Evolutionary conservation across 2,797 vertebrate genomes (phyloP), one percentile per base, ranked within the genome.

Genomic region (Amazona finschi): DNA sequence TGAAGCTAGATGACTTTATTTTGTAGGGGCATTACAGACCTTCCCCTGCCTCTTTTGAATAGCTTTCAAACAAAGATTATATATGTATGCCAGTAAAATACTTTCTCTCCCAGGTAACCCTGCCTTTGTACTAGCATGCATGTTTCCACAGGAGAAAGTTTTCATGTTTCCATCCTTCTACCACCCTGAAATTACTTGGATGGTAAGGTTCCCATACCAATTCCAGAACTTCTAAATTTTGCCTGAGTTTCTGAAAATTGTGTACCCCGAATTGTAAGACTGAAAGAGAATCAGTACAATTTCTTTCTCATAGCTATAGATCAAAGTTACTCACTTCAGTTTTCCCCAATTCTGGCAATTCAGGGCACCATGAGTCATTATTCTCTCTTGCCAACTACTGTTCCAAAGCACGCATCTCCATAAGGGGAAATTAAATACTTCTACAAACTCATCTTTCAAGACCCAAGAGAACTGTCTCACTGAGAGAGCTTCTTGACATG

Each of bases 361-460:
- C 53, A 83, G 53, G 72, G 78, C 49, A 92, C 39, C 61, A 43
- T 83, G 69, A 94, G 44, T 93, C 85, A 89, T 58, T 53, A 41
- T 28, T 13, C 11, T 62, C 52, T 39, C 72, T 39, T 94, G 87
- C 90, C 94, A 95, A 60, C 72, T 74, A 44, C 79, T 41, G 25
- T 39, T 85, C 87, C 28, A 3, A 87, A 71, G 92, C 38, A 93
- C 38, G 62, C 22, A 72, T 62, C 72, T 87, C 85, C 75, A 78
- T 72, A 71, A 90, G 53, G 39, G 65, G 66, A 95, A 94, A 93
- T 92, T 53, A 91, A 93, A 70, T 72, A 83, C 87, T 93, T 93
- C 83, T 93, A 67, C 38, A 88, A 73, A 61, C 33, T 43, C 3
- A 0, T 19, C 30, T 76, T 66, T 66, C 62, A 53, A 88, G 74